These are phyloP conservation scores for Allygus modestus DNA, from an alignment of 2,888 invertebrate genomes.

Conservation along the genomic window DNA sequence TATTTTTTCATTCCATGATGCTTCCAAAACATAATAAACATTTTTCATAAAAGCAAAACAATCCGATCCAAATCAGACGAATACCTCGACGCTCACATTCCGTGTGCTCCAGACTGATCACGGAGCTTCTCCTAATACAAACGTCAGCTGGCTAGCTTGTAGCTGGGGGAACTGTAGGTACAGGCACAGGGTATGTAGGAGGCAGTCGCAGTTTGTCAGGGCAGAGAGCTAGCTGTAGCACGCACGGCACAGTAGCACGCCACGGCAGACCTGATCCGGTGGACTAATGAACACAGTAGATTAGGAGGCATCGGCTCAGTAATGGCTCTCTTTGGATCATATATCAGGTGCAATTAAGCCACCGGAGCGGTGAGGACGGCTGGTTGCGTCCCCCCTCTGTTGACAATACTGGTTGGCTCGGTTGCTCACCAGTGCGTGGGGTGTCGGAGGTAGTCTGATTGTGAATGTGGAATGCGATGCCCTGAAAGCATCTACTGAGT, in stretches of 20 bases:
- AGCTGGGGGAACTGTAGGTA: slow-evolving; percentile 4
- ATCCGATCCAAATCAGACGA: too few species aligned
- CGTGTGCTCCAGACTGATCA: too few species aligned
- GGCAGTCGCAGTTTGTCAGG: slow-evolving; percentile 34
- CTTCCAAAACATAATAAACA: too few species aligned
- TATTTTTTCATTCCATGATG: too few species aligned
- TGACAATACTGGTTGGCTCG: slow-evolving; percentile 33
- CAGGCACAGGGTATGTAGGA: slow-evolving; percentile 23
- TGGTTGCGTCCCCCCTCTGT: slow-evolving; percentile 23
- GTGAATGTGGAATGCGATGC: not conserved
- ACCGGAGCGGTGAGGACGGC: slow-evolving; percentile 46
- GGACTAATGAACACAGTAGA: slow-evolving; percentile 62
- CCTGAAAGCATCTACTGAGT: too few species aligned
- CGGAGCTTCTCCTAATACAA: not conserved
- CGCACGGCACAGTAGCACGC: slow-evolving; percentile 54
- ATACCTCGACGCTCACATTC: too few species aligned
- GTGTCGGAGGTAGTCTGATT: not conserved
- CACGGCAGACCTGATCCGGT: slow-evolving; percentile 58
- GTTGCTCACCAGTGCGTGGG: not conserved
- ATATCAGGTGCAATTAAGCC: slow-evolving; percentile 62
- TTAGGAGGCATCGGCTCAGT: slow-evolving; percentile 62
- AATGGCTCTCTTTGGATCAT: slow-evolving; percentile 63
- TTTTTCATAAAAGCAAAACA: too few species aligned
- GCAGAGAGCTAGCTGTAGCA: not conserved
- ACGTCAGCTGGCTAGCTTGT: not conserved